Evolutionary conservation across 2,113 vertebrate species (phyloP), one percentile per base, ranked within the genome.

Genomic region (Fregata magnificens): DNA sequence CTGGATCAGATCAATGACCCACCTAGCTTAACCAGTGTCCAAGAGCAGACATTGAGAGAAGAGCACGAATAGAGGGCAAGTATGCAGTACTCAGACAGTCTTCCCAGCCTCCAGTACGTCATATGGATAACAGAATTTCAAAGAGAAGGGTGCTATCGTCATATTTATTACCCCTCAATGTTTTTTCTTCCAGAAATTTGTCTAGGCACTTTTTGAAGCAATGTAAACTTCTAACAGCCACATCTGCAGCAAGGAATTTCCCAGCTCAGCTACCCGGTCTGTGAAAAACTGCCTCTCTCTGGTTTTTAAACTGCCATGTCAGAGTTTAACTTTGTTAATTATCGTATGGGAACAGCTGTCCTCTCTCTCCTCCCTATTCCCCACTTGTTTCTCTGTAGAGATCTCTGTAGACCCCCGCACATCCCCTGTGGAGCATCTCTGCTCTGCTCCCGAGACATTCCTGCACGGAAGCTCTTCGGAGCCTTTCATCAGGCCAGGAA

Each of bases 171-270:
- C 4, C 38, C 10, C 7, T 38, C 73, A 38, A 21, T 14, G 40
- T 36, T 49, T 88, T 70, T 77, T 56, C 45, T 77, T 56, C 29
- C 81, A 76, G 47, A 93, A 87, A 59, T 87, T 36, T 79, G 31
- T 58, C 59, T 40, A 65, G 70, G 52, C 6, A 7, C 19, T 72
- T 95, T 86, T 28, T 62, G 42, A 77, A 92, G 79, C 76, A 77
- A 82, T 47, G 47, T 67, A 58, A 82, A 32, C 49, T 65, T 91
- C 58, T 28, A 91, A 53, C 34, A 87, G 67, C 52, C 47, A 76
- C 82, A 87, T 87, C 70, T 92, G 92, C 92, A 93, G 70, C 38
- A 52, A 82, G 70, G 53, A 90, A 93, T 77, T 88, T 91, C 79
- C 79, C 78, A 89, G 92, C 77, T 95, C 78, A 63, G 82, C 90